Evolutionary conservation across 2,113 vertebrate species (phyloP), one percentile per base, ranked within the genome.

Genomic region (Chamaetylas fuelleborni): DNA sequence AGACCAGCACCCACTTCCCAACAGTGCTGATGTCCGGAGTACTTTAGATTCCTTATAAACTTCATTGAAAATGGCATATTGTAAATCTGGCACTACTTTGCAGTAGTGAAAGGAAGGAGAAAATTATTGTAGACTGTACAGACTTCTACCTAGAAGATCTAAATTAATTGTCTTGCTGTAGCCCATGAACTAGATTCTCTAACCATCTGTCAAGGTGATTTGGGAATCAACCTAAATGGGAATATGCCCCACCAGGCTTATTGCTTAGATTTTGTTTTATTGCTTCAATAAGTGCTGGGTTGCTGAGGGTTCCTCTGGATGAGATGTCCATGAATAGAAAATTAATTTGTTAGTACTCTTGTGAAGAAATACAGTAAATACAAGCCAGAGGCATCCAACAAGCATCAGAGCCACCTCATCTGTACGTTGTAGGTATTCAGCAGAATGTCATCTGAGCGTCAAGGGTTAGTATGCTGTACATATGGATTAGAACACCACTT

Each of bases 111-210:
- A 53, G 20, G 31, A 74, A 57, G 22, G 12, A 89, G n/a, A 90
- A 90, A 85, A 48, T 18, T 40, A 42, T 64, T 70, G 20, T 13
- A 58, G 40, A 28, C 22, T 69, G 38, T 36, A 28, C 31, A 36
- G 50, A 56, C 33, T 88, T 78, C 14, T 62, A 83, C 56, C 45
- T 60, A 29, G 47, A 58, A 94, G 48, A 84, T 31, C 33, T 72
- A 77, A 94, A 86, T 56, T 11, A 93, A 92, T 91, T 91, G 45
- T 19, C 42, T 90, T 95, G 53, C 74, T 92, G 11, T 73, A 86
- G 56, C 14, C 28, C 61, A 43, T 81, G 64, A 95, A 87, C 67
- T 83, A 69, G 48, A 79, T 73, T 93, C 24, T 91, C 88, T 92
- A 86, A 67, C 36, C 8, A 24, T 90, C 76, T 62, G 38, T 85